Evolutionary conservation across 2,797 vertebrate species (phyloP).

Genomic region (Zenarchopterus dispar): DNA sequence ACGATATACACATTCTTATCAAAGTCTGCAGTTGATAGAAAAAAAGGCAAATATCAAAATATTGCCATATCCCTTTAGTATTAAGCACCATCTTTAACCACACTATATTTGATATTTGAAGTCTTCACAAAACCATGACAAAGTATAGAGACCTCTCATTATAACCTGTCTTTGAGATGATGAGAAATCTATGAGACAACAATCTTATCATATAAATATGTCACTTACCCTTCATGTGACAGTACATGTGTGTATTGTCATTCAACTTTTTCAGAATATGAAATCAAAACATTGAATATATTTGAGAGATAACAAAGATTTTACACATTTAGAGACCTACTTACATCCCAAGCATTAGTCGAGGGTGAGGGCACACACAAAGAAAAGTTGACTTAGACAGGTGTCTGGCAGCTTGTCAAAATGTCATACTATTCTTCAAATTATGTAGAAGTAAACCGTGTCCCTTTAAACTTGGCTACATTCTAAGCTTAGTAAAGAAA

Average conservation of each 20-base stretch:
- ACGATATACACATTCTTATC: no score
- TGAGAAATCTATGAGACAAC: slow-evolving; percentile 9
- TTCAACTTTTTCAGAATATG: slow-evolving; percentile 17
- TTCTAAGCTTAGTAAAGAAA: slow-evolving; percentile 44
- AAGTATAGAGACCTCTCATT: background rate
- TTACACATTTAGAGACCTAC: slow-evolving; percentile 5
- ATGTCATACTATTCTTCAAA: background rate
- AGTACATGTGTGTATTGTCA: slow-evolving; percentile 48
- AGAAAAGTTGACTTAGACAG: slow-evolving; percentile 49
- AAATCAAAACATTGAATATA: slow-evolving; percentile 6
- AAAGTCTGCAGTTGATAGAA: no score
- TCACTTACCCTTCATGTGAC: slow-evolving; percentile 56
- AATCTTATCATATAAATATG: slow-evolving; percentile 48
- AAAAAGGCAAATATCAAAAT: no score
- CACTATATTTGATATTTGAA: no score
- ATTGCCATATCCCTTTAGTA: no score
- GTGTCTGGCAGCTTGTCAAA: slow-evolving; percentile 81
- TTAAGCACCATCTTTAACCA: no score
- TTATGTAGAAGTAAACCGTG: background rate
- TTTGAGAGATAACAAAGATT: slow-evolving; percentile 7
- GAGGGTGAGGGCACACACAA: slow-evolving; percentile 1
- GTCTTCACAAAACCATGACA: no score
- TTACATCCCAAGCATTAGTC: background rate
- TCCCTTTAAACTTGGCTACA: slow-evolving; percentile 12
- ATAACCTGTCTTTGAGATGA: background rate